These are phyloP conservation scores for Diarsia dahlii DNA, from an alignment of 2,888 invertebrate genomes.

Conservation along the genomic window DNA sequence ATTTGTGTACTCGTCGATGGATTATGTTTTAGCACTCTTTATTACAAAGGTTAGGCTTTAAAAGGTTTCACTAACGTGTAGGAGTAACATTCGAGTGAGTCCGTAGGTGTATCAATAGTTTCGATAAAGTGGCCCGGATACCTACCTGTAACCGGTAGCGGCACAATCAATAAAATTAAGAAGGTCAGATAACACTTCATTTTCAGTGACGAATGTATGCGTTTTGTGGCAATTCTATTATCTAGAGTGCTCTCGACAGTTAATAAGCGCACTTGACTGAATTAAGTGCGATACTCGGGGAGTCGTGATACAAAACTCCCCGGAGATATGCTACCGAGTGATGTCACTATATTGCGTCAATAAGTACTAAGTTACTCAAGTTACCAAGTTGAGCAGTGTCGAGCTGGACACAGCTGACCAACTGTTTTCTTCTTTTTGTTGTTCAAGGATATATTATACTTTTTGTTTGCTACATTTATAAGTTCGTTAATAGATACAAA, in stretches of 20 bases:
- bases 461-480: slow-evolving; percentile 9
- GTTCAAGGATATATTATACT: slow-evolving; percentile 24
- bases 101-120: slow-evolving; percentile 49
- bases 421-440: slow-evolving; percentile 37
- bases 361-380: slow-evolving; percentile 32
- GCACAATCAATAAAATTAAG: slow-evolving; percentile 64
- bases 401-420: slow-evolving; percentile 32
- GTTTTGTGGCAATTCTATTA: slow-evolving; percentile 85
- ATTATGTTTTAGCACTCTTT: slow-evolving; percentile 19
- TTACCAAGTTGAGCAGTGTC: slow-evolving; percentile 43
- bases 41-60: slow-evolving; percentile 6
- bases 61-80: slow-evolving; percentile 21
- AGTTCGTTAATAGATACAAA: neutral
- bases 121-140: slow-evolving; percentile 44
- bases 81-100: slow-evolving; percentile 32
- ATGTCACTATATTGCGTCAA: slow-evolving; percentile 82
- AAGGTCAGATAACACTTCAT: slow-evolving; percentile 71
- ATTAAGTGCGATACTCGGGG: slow-evolving; percentile 80
- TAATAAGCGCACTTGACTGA: slow-evolving; percentile 86
- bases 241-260: slow-evolving; percentile 88
- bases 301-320: slow-evolving; percentile 71
- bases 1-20: neutral
- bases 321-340: slow-evolving; percentile 78
- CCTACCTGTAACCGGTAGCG: slow-evolving; percentile 43
- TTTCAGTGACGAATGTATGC: slow-evolving; percentile 72